phyloP scores from a whole-genome alignment of 2,797 vertebrate genomes.

The Picus viridis region DNA sequence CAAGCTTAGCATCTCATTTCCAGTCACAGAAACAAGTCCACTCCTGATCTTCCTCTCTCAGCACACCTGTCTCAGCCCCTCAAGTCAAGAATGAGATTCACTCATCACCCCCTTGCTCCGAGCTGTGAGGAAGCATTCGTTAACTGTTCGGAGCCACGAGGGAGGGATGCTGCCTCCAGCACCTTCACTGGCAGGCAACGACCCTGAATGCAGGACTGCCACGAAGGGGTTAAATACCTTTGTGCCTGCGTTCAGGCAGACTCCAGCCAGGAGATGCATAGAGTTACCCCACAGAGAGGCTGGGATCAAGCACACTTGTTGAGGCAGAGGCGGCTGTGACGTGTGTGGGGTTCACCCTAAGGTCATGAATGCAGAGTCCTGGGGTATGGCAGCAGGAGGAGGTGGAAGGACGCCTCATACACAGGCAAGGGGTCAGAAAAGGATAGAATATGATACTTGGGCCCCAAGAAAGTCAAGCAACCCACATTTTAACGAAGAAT shows the following conservation, averaged over 20 bases:
- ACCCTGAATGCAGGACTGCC: neutral
- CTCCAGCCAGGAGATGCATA: neutral
- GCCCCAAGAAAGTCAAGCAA: neutral
- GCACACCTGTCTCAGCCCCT: neutral
- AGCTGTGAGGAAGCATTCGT: neutral
- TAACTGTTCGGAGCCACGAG: neutral
- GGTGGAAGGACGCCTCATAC: neutral
- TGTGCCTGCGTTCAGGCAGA: neutral
- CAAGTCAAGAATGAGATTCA: neutral
- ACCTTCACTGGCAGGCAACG: neutral
- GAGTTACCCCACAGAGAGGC: neutral
- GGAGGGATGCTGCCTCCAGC: neutral
- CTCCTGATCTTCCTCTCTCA: neutral
- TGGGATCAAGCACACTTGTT: neutral
- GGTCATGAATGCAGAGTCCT: accelerated
- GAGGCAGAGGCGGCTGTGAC: neutral
- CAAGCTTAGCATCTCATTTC: neutral
- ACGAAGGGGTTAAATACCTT: neutral
- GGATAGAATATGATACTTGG: neutral
- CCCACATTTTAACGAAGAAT: neutral
- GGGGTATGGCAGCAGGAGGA: neutral
- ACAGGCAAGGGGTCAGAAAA: neutral
- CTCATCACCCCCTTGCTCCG: neutral
- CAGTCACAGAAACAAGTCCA: neutral
- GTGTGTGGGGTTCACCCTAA: neutral